A percentile compares a stretch with the other conserved stretches of the same genome.
Conservation (phyloP, 2,888 invertebrate genomes). For the Thalpophila matura region DNA sequence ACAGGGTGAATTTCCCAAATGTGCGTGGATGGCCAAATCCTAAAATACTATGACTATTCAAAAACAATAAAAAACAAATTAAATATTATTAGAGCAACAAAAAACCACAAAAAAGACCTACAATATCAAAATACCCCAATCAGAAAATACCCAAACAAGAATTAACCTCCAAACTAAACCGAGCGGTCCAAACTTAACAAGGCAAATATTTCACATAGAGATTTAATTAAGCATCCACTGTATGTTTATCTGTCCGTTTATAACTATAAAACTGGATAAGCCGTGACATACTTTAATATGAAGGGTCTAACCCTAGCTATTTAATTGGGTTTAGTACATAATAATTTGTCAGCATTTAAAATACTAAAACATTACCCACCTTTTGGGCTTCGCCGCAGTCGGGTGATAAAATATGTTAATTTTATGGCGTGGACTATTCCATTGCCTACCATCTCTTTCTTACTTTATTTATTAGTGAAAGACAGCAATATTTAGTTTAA, state of each 20-base stretch:
- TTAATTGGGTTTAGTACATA: background rate
- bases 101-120: background rate
- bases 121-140: background rate
- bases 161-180: background rate
- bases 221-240: conserved; percentile 38
- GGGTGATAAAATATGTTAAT: too few relatives aligned
- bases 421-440: too few relatives aligned
- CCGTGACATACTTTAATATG: conserved; percentile 11
- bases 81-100: too few relatives aligned
- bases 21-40: too few relatives aligned
- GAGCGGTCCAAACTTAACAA: conserved; percentile 1
- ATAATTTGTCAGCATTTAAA: background rate
- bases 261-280: conserved; percentile 18
- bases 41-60: too few relatives aligned
- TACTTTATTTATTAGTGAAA: background rate
- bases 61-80: too few relatives aligned
- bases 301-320: background rate
- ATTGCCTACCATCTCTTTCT: background rate
- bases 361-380: background rate
- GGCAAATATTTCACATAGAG: conserved; percentile 21
- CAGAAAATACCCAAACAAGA: background rate
- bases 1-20: too few relatives aligned
- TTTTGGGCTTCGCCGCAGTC: too few relatives aligned
- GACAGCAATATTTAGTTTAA: background rate
- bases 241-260: conserved; percentile 24